Conservation (phyloP, 2,113 vertebrate species). For the Xiphophorus couchianus region DNA sequence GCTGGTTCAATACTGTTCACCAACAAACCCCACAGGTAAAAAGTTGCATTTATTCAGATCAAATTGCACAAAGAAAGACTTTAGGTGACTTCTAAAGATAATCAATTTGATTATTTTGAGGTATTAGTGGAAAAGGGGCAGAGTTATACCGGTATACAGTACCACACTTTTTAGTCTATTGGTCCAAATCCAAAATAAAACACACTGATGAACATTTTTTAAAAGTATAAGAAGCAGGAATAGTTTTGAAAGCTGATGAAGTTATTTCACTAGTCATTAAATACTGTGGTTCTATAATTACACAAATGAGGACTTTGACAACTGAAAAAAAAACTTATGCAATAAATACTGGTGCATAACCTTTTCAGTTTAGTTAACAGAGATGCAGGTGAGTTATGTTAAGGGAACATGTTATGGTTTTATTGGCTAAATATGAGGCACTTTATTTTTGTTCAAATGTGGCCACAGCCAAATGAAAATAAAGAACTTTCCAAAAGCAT, state of each 20-base stretch:
- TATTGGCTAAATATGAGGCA: conserved; percentile 6
- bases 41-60: background rate
- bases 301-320: conserved; percentile 45
- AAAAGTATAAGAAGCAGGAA: no score
- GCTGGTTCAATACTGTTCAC: background rate
- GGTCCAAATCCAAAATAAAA: no score
- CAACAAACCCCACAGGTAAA: background rate
- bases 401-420: background rate
- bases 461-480: conserved; percentile 21
- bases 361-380: conserved; percentile 29
- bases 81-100: background rate
- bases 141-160: no score
- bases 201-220: no score
- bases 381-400: conserved; percentile 40
- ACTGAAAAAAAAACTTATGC: conserved; percentile 46
- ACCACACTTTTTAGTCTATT: no score
- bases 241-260: background rate
- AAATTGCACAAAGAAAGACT: background rate
- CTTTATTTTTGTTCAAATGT: conserved; percentile 18
- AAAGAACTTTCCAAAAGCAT: background rate
- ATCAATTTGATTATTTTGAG: background rate
- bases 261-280: background rate
- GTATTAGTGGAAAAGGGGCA: no score
- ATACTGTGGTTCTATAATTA: conserved; percentile 14
- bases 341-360: conserved; percentile 48